These are phyloP conservation scores for Frankliniella intonsa DNA, from an alignment of 2,888 invertebrate genomes.

Conservation along the genomic window DNA sequence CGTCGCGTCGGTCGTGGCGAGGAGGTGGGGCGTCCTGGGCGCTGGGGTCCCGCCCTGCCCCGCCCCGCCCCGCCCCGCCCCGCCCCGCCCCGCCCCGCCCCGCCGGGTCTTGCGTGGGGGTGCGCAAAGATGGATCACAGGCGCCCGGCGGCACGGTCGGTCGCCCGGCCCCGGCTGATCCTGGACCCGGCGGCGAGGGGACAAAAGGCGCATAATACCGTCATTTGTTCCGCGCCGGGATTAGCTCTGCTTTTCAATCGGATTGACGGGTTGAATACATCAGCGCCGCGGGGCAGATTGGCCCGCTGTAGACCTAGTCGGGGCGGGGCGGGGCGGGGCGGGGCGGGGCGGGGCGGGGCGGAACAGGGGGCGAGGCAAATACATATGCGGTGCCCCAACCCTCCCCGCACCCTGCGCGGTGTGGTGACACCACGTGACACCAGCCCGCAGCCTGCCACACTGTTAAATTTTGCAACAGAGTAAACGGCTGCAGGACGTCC, in stretches of 20 bases:
- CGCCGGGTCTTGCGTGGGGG: not conserved
- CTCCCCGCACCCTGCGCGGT: not conserved
- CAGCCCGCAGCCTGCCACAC: too few species aligned
- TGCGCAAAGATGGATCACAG: not conserved
- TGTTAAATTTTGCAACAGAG: too few species aligned
- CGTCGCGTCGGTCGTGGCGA: not conserved
- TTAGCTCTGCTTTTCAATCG: constrained; percentile 18
- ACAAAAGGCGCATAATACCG: constrained; percentile 22
- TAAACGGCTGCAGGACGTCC: too few species aligned
- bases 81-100: too few species aligned
- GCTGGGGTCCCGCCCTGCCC: not conserved
- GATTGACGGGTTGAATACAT: constrained; percentile 17
- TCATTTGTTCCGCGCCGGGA: constrained; percentile 10
- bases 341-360: not conserved
- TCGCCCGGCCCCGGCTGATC: too few species aligned
- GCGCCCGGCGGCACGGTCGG: too few species aligned
- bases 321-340: not conserved
- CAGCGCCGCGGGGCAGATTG: constrained; percentile 5
- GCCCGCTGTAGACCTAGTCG: not conserved
- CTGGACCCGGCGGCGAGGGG: not conserved
- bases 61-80: too few species aligned
- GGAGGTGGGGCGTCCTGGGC: not conserved
- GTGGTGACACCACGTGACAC: too few species aligned
- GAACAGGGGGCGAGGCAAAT: not conserved
- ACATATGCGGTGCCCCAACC: not conserved